phyloP scores from a whole-genome alignment of 2,113 vertebrate genomes.

The Clarias gariepinus region DNA sequence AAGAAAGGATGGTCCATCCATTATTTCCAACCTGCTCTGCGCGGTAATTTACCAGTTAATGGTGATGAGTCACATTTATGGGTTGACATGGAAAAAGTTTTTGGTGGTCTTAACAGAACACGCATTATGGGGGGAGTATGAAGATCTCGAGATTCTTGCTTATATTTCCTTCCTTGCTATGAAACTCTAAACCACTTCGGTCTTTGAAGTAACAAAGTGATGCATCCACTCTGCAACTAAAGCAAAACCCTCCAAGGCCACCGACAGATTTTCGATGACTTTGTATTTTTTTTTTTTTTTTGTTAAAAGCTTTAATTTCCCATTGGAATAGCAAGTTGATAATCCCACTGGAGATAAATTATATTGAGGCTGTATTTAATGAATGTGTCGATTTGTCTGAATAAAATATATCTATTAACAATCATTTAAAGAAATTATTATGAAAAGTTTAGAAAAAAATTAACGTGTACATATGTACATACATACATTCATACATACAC shows the following conservation, averaged over 20 bases:
- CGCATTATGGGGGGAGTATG: not conserved
- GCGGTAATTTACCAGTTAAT: not conserved
- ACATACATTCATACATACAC: too few species aligned
- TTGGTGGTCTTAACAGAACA: not conserved
- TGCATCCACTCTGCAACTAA: conserved; percentile 1
- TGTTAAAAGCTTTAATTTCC: not conserved
- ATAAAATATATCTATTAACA: not conserved
- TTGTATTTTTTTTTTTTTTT: not conserved
- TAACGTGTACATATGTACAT: too few species aligned
- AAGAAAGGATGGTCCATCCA: not conserved
- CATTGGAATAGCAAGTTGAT: not conserved
- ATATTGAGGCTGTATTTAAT: not conserved
- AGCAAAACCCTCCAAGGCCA: not conserved
- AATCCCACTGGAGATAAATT: not conserved
- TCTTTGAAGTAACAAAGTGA: conserved; percentile 6
- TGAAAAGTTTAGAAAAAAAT: too few species aligned
- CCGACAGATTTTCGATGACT: not conserved
- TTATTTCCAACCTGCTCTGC: conserved; percentile 3
- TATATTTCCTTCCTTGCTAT: conserved; percentile 17
- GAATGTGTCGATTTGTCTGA: not conserved
- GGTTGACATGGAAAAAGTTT: conserved; percentile 19
- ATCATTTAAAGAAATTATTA: too few species aligned
- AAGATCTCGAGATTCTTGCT: not conserved
- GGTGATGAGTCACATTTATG: not conserved
- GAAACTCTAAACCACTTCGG: conserved; percentile 15